Evolutionary conservation across 2,113 vertebrate species (phyloP), one percentile per base, ranked within the genome.

Genomic region (Hyla sarda): DNA sequence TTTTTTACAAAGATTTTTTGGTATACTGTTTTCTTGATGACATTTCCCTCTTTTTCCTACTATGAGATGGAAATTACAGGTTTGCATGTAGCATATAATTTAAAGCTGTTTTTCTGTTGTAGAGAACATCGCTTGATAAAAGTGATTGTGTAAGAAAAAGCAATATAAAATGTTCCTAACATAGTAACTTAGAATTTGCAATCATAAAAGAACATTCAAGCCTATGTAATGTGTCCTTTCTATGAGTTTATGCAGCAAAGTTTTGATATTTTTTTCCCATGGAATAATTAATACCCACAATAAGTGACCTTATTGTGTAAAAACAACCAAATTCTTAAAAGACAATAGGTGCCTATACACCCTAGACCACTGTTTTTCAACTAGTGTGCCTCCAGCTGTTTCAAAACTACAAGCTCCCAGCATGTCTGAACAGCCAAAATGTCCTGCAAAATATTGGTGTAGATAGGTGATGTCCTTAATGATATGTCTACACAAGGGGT

Each of bases 31-130:
- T 67, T 37, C 4, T 69, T 21, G 17, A 34, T 37, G 71, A 73
- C 37, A n/a, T 41, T 72, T 45, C 34, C 69, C 11, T 32, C 32
- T 41, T 72, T 25, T 28, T 72, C 67, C 21, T 9, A 23, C 34
- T 47, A 47, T 14, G 13, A 72, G 2, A 73, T 73, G 71, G 19
- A n/a, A 73, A 73, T 73, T 73, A 47, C 23, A 45, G 71, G 71
- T 47, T 73, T 23, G 11, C 37, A 23, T 13, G 37, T 73, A 73
- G 34, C 37, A 73, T 73, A 73, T 73, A 73, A 73, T 73, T 73
- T 45, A 19, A 45, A 72, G 62, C 17, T 69, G 65, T 37, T 69
- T n/a, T 69, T 37, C 30, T 9, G 65, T 37, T 69, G 30, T 69
- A 69, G 17, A 69, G 32, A 8, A 69, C 65, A 34, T 69, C 8